Conservation (phyloP, 2,888 invertebrate species). For the Marronus borbonicus region DNA sequence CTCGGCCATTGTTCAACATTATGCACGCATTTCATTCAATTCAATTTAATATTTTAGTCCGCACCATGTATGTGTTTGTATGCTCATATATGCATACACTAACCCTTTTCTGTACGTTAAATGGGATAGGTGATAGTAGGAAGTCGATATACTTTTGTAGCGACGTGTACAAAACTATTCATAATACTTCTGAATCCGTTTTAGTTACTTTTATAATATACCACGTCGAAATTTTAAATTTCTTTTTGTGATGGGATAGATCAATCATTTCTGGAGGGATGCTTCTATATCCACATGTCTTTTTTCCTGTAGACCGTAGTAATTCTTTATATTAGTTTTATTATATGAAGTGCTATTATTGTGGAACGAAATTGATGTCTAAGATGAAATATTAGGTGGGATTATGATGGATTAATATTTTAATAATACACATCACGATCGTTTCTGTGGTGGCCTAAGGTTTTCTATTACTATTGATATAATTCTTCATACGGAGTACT, state of each 20-base stretch:
- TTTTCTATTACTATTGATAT: conserved; percentile 15
- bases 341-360: conserved; percentile 25
- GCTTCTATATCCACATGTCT: background rate
- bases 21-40: conserved; percentile 62
- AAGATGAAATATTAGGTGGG: conserved; percentile 45
- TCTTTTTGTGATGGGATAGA: conserved; percentile 38
- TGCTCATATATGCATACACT: background rate
- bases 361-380: conserved; percentile 23
- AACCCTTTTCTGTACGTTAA: background rate
- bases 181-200: conserved; percentile 14
- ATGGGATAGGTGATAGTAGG: too few species aligned
- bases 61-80: conserved; percentile 8
- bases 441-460: background rate
- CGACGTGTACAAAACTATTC: background rate
- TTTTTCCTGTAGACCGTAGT: background rate
- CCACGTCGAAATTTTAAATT: conserved; percentile 43
- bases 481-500: background rate
- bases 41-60: conserved; percentile 57
- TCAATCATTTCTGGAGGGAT: conserved; percentile 40
- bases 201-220: conserved; percentile 21
- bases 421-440: conserved; percentile 14
- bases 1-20: conserved; percentile 65
- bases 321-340: conserved; percentile 22
- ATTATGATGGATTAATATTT: conserved; percentile 44
- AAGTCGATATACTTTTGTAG: background rate